Percentiles rank a stretch among this genome's conserved stretches.
Conservation (phyloP, 2,888 invertebrate genomes). For the Cheilosia grossa region DNA sequence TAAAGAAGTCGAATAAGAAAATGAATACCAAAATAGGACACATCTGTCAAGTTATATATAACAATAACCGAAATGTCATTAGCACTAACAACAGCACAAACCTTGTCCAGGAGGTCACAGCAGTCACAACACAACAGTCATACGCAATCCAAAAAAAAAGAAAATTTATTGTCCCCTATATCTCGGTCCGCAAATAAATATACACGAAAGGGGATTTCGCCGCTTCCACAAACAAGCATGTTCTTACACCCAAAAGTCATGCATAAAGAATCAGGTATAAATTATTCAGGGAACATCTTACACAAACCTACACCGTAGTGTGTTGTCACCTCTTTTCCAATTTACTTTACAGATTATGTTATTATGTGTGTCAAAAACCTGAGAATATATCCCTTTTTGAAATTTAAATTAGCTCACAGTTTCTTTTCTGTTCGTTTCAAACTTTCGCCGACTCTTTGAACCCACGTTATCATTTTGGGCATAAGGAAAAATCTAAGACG, state of each 20-base stretch:
- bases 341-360: conserved; percentile 72
- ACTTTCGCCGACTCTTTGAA: conserved; percentile 43
- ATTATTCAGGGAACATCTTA: conserved; percentile 72
- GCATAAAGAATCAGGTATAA: conserved; percentile 68
- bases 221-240: conserved; percentile 56
- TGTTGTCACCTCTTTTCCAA: conserved; percentile 70
- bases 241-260: conserved; percentile 64
- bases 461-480: conserved; percentile 54
- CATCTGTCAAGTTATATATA: not conserved
- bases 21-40: too few relatives aligned
- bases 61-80: conserved; percentile 32
- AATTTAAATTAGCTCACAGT: conserved; percentile 66
- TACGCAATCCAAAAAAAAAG: conserved; percentile 4
- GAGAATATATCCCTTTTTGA: conserved; percentile 69
- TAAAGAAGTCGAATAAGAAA: too few relatives aligned
- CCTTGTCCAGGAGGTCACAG: conserved; percentile 20
- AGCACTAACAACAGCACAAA: conserved; percentile 16
- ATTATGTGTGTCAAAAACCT: conserved; percentile 72
- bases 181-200: conserved; percentile 2
- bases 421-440: not conserved
- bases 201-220: conserved; percentile 16
- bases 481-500: conserved; percentile 47
- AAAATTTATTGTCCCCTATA: conserved; percentile 1
- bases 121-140: conserved; percentile 14
- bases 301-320: conserved; percentile 52